Conservation (phyloP, 2,888 invertebrate genomes). For the Stomorhina lunata region DNA sequence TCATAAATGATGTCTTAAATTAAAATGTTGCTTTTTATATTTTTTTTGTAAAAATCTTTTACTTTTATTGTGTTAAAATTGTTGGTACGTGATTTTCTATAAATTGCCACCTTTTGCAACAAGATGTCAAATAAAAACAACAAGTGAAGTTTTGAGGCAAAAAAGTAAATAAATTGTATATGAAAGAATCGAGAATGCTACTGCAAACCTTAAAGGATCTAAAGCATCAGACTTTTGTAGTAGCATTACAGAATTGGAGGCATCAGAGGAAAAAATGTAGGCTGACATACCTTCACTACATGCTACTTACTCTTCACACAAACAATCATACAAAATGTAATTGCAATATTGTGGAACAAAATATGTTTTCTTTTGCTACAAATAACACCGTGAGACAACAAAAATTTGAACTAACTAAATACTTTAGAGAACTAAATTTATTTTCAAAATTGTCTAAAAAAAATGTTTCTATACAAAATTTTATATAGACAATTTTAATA, state of each 20-base stretch:
- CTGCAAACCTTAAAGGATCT: constrained; percentile 45
- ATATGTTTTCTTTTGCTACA: background rate
- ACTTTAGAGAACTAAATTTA: too few species aligned
- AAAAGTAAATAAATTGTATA: constrained; percentile 31
- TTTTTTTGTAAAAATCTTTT: background rate
- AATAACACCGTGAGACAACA: too few species aligned
- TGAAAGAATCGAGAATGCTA: constrained; percentile 6
- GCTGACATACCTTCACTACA: background rate
- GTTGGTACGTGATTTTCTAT: constrained; percentile 60
- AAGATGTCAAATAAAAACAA: constrained; percentile 53
- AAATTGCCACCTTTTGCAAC: constrained; percentile 61
- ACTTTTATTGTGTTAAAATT: constrained; percentile 58
- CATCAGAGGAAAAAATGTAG: background rate
- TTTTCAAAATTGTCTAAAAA: too few species aligned
- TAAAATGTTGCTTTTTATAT: background rate
- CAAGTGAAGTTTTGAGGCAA: constrained; percentile 9
- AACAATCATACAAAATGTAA: constrained; percentile 20
- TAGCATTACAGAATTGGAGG: constrained; percentile 6
- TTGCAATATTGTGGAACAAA: constrained; percentile 21
- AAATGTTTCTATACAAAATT: too few species aligned
- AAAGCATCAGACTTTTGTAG: too few species aligned
- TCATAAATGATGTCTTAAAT: constrained; percentile 13
- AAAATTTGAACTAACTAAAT: too few species aligned
- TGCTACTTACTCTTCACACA: too few species aligned
- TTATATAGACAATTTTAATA: too few species aligned